Base-by-base conservation (phyloP, 2,888 invertebrate genomes). In the Notocelia uddmanniana region DNA sequence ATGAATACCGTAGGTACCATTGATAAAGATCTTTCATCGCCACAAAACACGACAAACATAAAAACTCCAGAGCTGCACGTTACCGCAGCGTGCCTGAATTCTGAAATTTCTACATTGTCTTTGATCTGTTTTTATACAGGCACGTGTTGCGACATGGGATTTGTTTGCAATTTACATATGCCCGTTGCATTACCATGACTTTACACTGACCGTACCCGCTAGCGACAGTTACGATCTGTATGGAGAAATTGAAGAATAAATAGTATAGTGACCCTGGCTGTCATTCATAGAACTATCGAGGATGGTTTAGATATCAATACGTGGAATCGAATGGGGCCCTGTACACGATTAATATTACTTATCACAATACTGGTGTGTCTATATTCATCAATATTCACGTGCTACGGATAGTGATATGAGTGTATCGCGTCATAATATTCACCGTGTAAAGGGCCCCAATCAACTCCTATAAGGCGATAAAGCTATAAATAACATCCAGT, bases 71-170 rank as follows among this genome's bases (percentile, higher is more conserved):
- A 34, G 37, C 54, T 37, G 21, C 64, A 64, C 64, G 64, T 34
- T 37, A 64, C 34, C 21, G 21, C 21, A 18, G 10, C 54, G 52
- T 64, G 64, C 31, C 50, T 11, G 34, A 64, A 64, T 64, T 64
- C 37, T 37, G 52, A 37, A 54, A 54, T 15, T 13, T 11, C 37
- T 63, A 11, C 0, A 11, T 52, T 52, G 34, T n/a, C 52, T 13
- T 19, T 11, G 1, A 9, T 64, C 50, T n/a, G 13, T 52, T 45
- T 64, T 64, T 63, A 52, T 18, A 63, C 5, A 52, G 50, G 34
- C 64, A 52, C 64, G 64, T 64, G 64, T 64, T 11, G 52, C 18
- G 37, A 37, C 64, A 64, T 64, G 64, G 63, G 63, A 63, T 63
- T 45, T 34, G 21, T 8, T 48, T 50, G 48, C 5, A 21, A 64